These are phyloP conservation scores for Brachyptera putata DNA, from an alignment of 2,888 invertebrate species.

Conservation along the genomic window DNA sequence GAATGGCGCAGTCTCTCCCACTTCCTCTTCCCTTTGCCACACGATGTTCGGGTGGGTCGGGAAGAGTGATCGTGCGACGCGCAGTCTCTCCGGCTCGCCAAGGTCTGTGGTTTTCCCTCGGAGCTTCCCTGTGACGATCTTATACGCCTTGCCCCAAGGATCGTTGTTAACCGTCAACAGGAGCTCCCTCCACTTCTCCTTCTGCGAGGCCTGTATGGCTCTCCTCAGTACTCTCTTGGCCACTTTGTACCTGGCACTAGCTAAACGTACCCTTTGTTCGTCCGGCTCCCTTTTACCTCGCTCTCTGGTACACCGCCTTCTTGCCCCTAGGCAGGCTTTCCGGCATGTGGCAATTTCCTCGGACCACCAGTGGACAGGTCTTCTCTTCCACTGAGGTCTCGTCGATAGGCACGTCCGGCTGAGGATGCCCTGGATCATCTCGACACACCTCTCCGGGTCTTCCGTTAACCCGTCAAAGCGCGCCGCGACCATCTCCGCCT, in stretches of 20 bases:
- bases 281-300: neutral
- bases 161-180: neutral
- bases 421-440: neutral
- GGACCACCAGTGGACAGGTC: neutral
- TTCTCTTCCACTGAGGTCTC: neutral
- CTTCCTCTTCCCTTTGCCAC: neutral
- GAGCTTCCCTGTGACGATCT: neutral
- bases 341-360: neutral
- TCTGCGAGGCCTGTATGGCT: neutral
- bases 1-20: neutral
- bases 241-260: neutral
- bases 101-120: neutral
- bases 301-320: neutral
- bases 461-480: neutral
- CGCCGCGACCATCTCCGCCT: neutral
- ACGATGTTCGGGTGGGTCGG: neutral
- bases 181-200: neutral
- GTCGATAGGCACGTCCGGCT: neutral
- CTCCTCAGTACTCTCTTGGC: too few species aligned
- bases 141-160: neutral
- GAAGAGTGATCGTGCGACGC: neutral
- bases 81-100: neutral
- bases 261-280: neutral
- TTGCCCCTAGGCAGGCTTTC: neutral
- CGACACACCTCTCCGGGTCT: neutral